Base-by-base conservation (phyloP, 2,797 vertebrate species). In the Florisuga fusca region DNA sequence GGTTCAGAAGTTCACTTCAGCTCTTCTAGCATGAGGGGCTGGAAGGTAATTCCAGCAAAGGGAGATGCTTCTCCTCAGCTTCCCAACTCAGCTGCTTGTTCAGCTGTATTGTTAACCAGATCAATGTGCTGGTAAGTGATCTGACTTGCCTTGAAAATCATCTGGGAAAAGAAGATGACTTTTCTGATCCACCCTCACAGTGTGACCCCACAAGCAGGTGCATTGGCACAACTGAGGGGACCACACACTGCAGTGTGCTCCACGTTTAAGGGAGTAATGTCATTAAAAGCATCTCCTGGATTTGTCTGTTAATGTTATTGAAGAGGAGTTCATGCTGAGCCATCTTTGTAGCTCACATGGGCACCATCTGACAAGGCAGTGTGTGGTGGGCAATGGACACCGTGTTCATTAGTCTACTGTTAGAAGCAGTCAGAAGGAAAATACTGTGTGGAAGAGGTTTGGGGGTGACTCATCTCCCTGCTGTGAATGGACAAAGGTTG, bases 191-290 rank as follows among this genome's bases (percentile, higher is more conserved):
- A 11, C 15, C 27, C 27, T 91, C 73, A 59, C 71, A n/a, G 8
- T 0, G 0, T 62, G 75, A 69, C 15, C 26, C 43, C 31, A 34
- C 36, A 66, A 50, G 61, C 14, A 45, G 33, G 62, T 78, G 25
- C 20, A 16, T 3, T 66, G 74, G 13, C 34, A 53, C 22, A 36
- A 2, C 6, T 0, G 0, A 26, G 36, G 29, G 46, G 50, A 18
- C 27, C 0, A 0, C 50, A 31, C 19, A 0, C 53, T 54, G 23
- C 31, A 22, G 13, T 1, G 34, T 66, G 50, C 46, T 82, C 26
- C 11, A 0, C 1, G 0, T 72, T 23, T 74, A 23, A 82, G 33
- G 48, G 26, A 71, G 25, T 61, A 83, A 14, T 2, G 8, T 38
- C 15, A 45, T 45, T 79, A 21, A 27, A 82, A 79, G 3, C n/a